These are phyloP conservation scores for Harpalus rubripes DNA, from an alignment of 2,888 invertebrate species.

Conservation along the genomic window DNA sequence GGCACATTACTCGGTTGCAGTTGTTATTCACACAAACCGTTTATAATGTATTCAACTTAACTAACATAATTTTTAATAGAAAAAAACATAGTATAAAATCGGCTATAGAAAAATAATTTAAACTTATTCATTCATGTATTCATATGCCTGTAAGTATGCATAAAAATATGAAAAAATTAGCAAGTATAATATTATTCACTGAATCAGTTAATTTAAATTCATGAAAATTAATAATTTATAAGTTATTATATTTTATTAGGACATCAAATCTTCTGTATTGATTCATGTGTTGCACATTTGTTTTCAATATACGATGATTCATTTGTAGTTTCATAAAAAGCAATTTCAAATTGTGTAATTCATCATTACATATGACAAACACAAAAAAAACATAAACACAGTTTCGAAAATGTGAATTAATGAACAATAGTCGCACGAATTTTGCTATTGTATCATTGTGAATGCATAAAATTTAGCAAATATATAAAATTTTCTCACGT, in stretches of 20 bases:
- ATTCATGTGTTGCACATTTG: neutral
- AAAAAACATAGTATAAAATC: too few species aligned
- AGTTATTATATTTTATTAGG: slow-evolving; percentile 13
- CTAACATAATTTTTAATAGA: too few species aligned
- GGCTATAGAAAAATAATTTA: too few species aligned
- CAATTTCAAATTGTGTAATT: slow-evolving; percentile 26
- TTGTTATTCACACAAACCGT: too few species aligned
- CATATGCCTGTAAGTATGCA: neutral
- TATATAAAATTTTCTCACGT: neutral
- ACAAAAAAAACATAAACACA: neutral
- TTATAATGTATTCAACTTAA: too few species aligned
- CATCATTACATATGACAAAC: neutral
- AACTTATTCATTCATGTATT: neutral
- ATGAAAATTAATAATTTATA: slow-evolving; percentile 26
- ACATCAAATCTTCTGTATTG: slow-evolving; percentile 16
- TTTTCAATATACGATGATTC: slow-evolving; percentile 22
- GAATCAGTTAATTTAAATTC: slow-evolving; percentile 26
- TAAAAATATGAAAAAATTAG: slow-evolving; percentile 26
- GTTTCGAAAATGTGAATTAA: slow-evolving; percentile 7
- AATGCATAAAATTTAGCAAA: neutral
- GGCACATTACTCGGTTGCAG: too few species aligned
- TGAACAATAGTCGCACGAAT: slow-evolving; percentile 3
- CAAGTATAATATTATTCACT: slow-evolving; percentile 15
- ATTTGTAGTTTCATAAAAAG: slow-evolving; percentile 26
- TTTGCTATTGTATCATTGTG: neutral